Base-by-base conservation (phyloP, 2,113 vertebrate genomes). In the Oplegnathus fasciatus region DNA sequence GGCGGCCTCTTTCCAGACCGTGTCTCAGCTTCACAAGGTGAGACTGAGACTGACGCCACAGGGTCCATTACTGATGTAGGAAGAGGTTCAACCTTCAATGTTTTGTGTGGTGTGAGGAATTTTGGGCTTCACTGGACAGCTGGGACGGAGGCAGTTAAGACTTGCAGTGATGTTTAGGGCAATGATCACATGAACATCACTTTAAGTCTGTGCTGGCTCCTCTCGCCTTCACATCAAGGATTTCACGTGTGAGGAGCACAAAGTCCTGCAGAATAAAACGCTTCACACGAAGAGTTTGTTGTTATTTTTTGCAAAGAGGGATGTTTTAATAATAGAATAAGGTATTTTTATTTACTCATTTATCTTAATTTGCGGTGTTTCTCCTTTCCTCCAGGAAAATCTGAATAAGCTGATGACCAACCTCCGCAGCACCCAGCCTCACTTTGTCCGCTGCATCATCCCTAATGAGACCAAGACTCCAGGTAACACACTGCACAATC, bases 111-210 rank as follows among this genome's bases (percentile, higher is more conserved):
- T 42, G 48, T 24, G 14, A 55, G 61, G 54, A 28, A 22, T 15
- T 18, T 13, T 32, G 9, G 81, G 32, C 60, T 11, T 83, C 83
- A 52, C 11, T 75, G 86, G 78, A 80, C 26, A 66, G 50, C 65
- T 46, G 93, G 89, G 93, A 88, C 7, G 84, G 95, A 96, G 95
- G 88, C 88, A 89, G 98, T 99, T 99, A 99, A 99, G 98, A 99
- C 98, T 99, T 99, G 98, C 97, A 99, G 98, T 99, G 97, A 98
- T 99, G 98, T 99, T 99, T 98, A 98, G 97, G 95, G 96, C 93
- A 95, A 94, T 97, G 95, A 96, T 96, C 95, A 96, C 96, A 97
- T 99, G 97, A 99, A 99, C 98, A 99, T 99, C 98, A 99, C 98
- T 98, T 97, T 98, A 99, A 99, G 98, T 99, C 98, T 99, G 97